Evolutionary conservation across 2,797 vertebrate species (phyloP).

Genomic region (Morus bassanus): DNA sequence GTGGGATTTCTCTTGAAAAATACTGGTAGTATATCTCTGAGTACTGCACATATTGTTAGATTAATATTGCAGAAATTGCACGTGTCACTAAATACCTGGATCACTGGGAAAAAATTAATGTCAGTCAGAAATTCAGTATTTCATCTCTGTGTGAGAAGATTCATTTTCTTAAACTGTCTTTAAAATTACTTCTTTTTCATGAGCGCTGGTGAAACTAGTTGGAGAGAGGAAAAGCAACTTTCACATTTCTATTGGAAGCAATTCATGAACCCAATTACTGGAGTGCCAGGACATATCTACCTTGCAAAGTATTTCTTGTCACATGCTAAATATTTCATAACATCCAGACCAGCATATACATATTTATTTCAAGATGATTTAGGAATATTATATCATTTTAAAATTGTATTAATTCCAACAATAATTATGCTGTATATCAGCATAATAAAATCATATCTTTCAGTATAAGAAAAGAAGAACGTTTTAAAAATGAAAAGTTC

Average conservation of each 20-base stretch:
- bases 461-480: not conserved
- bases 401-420: not conserved
- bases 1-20: not conserved
- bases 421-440: not conserved
- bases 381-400: not conserved
- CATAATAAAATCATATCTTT: not conserved
- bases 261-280: not conserved
- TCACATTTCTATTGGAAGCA: not conserved
- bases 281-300: not conserved
- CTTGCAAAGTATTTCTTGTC: not conserved
- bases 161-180: not conserved
- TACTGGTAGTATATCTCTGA: not conserved
- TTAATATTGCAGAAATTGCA: not conserved
- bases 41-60: not conserved
- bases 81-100: not conserved
- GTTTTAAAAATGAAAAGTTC: not conserved
- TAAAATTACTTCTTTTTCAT: not conserved
- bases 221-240: not conserved
- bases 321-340: slow-evolving; percentile 6
- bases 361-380: not conserved
- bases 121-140: not conserved
- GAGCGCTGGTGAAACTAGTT: not conserved
- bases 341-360: not conserved
- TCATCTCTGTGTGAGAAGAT: not conserved
- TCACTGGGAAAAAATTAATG: fast-evolving